These are phyloP conservation scores for Hippoglossus hippoglossus DNA, from an alignment of 2,797 vertebrate genomes.

Conservation along the genomic window DNA sequence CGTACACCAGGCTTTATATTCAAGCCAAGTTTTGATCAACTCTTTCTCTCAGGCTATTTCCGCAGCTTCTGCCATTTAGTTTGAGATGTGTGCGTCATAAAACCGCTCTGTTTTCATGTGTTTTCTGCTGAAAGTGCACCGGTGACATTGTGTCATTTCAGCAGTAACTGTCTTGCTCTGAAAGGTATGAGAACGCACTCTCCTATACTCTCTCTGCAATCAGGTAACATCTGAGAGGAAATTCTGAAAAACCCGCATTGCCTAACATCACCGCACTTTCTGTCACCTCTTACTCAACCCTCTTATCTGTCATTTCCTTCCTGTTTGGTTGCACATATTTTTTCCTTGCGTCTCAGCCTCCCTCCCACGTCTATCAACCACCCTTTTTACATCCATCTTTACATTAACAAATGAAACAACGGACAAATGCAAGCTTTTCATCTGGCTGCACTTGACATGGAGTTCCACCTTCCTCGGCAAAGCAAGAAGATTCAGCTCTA, in stretches of 20 bases:
- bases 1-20: no score
- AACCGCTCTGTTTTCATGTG: no score
- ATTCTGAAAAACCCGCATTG: slow-evolving; percentile 35
- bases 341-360: slow-evolving; percentile 24
- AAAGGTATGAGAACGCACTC: not conserved
- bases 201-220: not conserved
- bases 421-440: slow-evolving; percentile 42
- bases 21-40: no score
- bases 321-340: slow-evolving; percentile 7
- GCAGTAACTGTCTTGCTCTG: not conserved
- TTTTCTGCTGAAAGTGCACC: not conserved
- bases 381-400: slow-evolving; percentile 22
- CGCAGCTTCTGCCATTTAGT: no score
- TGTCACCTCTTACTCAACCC: slow-evolving; percentile 19
- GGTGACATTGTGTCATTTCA: not conserved
- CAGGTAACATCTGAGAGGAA: slow-evolving; percentile 4
- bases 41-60: no score
- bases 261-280: slow-evolving; percentile 35
- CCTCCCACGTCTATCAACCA: not conserved
- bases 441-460: slow-evolving; percentile 46
- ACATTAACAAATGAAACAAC: slow-evolving; percentile 49
- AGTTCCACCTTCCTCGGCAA: slow-evolving; percentile 57
- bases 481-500: slow-evolving; percentile 55
- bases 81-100: no score
- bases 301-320: slow-evolving; percentile 34